Conservation (phyloP, 2,113 vertebrate genomes). For the Syrrhaptes paradoxus region DNA sequence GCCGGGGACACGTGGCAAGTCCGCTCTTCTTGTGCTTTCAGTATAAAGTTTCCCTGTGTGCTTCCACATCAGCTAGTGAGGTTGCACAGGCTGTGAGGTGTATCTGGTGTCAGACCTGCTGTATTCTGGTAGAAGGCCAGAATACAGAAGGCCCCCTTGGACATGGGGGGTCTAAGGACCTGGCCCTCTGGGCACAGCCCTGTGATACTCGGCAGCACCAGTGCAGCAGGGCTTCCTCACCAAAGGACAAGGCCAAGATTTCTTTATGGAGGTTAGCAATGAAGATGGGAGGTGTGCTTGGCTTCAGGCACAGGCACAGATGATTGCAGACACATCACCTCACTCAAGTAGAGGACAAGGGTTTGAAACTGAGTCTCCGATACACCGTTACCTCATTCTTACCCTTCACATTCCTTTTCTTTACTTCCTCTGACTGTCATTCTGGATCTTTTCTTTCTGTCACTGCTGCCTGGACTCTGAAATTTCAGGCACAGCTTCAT, state of each 20-base stretch:
- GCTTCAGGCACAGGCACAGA: not conserved
- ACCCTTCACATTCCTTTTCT: not conserved
- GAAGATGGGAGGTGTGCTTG: not conserved
- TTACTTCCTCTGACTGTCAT: not conserved
- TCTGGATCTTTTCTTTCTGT: not conserved
- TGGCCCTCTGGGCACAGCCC: not conserved
- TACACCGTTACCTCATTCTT: fast-evolving
- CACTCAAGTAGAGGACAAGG: not conserved
- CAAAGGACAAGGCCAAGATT: not conserved
- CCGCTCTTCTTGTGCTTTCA: not conserved
- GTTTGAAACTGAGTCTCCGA: not conserved
- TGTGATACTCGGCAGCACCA: not conserved
- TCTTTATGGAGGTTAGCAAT: not conserved
- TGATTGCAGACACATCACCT: not conserved
- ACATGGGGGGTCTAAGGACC: not conserved
- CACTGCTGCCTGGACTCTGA: not conserved
- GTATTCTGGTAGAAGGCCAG: not conserved
- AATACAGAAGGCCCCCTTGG: too few species aligned
- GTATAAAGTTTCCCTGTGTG: not conserved
- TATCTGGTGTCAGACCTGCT: not conserved
- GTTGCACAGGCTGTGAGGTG: not conserved
- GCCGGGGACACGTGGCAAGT: fast-evolving
- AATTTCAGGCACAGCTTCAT: not conserved
- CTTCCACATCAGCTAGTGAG: not conserved
- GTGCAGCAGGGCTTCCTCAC: not conserved